Evolutionary conservation across 2,113 vertebrate species (phyloP), one percentile per base, ranked within the genome.

Genomic region (Forbesichthys agassizii): DNA sequence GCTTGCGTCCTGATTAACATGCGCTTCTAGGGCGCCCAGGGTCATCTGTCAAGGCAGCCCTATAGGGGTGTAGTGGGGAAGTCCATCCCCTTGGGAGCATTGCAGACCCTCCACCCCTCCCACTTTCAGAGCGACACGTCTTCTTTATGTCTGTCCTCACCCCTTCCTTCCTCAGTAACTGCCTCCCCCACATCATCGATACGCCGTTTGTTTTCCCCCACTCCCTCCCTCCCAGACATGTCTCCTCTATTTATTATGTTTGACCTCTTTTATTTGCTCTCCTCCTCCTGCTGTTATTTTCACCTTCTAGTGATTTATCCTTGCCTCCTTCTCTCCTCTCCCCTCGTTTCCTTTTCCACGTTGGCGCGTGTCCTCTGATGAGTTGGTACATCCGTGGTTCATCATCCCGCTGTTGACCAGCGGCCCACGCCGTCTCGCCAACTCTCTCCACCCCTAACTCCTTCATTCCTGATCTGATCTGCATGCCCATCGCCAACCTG

Each of bases 1-100:
- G n/a, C 16, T 66, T 14, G 14, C 1, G 33, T 14, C 64, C 64
- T 88, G 82, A 86, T 87, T 89, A 88, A 84, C 71, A 86, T 89
- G 67, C 86, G 83, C 81, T 80, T 84, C 71, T 73, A 79, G 36
- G 7, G 36, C 67, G 69, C 77, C 66, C 68, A 16, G 73, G 70
- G 78, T 83, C 74, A n/a, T 83, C 82, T 83, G 75, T 82, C 79
- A 85, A 85, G 77, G 64, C 75, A 42, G 84, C 59, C 74, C 78
- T 69, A 80, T 61, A 66, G 54, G 56, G 76, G 74, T 81, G 59
- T 60, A 68, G 79, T 27, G 27, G 27, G 27, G 52, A 80, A 74
- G 84, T 81, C 66, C 79, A 71, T 78, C 86, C 78, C 81, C 1
- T 57, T 57, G 88, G 84, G 89, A 89, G 70, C 66, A 10, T 36